These are phyloP conservation scores for Caenorhabditis virilis DNA, from an alignment of 2,888 invertebrate species.

Conservation along the genomic window DNA sequence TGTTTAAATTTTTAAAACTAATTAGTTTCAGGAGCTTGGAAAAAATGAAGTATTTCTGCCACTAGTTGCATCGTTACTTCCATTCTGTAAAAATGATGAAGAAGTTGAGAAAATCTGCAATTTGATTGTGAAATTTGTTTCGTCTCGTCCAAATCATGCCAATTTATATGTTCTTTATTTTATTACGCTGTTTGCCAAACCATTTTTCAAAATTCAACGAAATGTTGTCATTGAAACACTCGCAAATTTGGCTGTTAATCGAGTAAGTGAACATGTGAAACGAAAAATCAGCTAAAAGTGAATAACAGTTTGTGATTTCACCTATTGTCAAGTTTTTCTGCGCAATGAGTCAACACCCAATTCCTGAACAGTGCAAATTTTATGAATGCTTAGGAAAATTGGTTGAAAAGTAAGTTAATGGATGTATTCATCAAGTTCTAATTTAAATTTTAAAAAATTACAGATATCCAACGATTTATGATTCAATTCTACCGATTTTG, in stretches of 20 bases:
- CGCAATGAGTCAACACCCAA: not conserved
- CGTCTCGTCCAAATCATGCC: not conserved
- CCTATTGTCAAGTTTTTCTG: constrained; percentile 6
- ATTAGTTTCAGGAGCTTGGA: not conserved
- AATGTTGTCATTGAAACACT: constrained; percentile 9
- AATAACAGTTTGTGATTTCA: constrained; percentile 2
- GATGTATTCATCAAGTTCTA: too few species aligned
- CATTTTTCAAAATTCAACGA: constrained; percentile 3
- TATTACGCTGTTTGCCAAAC: constrained; percentile 2
- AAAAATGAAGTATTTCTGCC: not conserved
- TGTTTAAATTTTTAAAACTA: not conserved
- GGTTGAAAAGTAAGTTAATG: too few species aligned
- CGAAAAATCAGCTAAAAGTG: not conserved
- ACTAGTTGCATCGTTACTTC: not conserved
- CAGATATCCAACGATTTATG: constrained; percentile 6
- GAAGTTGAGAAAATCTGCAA: not conserved
- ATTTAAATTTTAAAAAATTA: too few species aligned
- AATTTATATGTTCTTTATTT: constrained; percentile 3
- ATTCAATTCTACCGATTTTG: not conserved
- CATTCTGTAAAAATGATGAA: not conserved
- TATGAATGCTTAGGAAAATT: not conserved
- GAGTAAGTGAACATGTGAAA: constrained; percentile 3
- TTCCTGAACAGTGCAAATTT: not conserved
- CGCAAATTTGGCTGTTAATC: constrained; percentile 1
- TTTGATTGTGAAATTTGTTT: not conserved